phyloP scores from a whole-genome alignment of 92 coral and sea anemone genomes.

The Palythoa grandiflora region DNA sequence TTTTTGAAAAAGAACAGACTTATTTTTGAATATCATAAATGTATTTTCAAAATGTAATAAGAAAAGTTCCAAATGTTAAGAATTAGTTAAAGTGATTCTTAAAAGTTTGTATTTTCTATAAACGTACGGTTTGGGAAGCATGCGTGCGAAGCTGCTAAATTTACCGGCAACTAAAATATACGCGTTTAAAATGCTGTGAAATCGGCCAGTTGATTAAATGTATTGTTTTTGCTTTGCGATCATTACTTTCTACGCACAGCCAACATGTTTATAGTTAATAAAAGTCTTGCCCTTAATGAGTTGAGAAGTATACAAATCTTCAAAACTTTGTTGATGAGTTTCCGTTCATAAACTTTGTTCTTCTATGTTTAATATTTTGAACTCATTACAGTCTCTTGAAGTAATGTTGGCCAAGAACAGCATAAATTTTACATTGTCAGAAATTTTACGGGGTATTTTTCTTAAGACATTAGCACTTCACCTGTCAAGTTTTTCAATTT shows the following conservation, averaged over 20 bases:
- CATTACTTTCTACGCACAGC: not conserved
- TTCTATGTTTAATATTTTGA: not conserved
- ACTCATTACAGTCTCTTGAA: not conserved
- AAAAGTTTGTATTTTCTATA: not conserved
- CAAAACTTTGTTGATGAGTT: not conserved
- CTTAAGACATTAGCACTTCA: not conserved
- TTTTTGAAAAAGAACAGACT: not conserved
- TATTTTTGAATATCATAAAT: not conserved
- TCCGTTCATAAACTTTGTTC: not conserved
- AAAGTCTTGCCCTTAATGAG: constrained; percentile 9
- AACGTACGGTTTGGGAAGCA: not conserved
- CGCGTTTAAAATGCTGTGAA: not conserved
- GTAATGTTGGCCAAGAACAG: not conserved
- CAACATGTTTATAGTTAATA: not conserved
- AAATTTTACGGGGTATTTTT: not conserved
- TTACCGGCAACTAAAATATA: not conserved
- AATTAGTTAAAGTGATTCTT: not conserved
- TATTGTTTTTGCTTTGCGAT: not conserved
- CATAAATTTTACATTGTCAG: not conserved
- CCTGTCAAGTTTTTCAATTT: not conserved
- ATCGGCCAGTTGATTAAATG: not conserved
- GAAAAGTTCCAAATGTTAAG: not conserved
- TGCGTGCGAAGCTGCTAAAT: too few species aligned
- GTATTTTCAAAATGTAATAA: not conserved
- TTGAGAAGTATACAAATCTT: not conserved